Conservation (phyloP, 2,888 invertebrate species). For the Mythimna albipuncta region DNA sequence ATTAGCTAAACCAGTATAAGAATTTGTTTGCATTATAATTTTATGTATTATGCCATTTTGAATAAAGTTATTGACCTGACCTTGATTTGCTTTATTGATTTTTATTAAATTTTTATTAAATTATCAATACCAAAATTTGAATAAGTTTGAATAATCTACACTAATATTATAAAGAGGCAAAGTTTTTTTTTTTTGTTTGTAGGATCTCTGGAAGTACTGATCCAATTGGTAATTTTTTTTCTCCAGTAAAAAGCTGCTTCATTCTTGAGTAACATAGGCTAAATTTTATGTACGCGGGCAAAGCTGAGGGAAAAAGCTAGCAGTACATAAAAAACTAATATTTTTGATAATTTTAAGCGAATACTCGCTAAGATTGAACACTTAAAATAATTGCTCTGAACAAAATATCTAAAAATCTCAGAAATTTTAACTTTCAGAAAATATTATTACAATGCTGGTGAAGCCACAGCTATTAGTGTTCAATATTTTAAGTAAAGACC, state of each 20-base stretch:
- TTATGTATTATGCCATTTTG: background rate
- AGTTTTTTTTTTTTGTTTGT: too few species aligned
- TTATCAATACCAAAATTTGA: too few species aligned
- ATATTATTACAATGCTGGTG: slow-evolving; percentile 29
- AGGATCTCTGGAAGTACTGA: too few species aligned
- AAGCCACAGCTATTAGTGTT: slow-evolving; percentile 48
- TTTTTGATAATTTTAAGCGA: background rate
- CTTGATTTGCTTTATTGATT: too few species aligned
- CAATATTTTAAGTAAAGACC: slow-evolving; percentile 35
- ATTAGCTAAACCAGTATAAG: slow-evolving; percentile 23
- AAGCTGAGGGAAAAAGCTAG: too few species aligned
- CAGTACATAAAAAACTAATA: background rate
- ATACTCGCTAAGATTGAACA: background rate
- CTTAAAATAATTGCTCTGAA: background rate
- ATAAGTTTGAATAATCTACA: too few species aligned
- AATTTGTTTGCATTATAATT: slow-evolving; percentile 14
- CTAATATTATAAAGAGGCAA: too few species aligned
- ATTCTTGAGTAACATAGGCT: too few species aligned
- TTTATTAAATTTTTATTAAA: too few species aligned
- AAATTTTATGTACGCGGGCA: too few species aligned
- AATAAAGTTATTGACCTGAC: background rate
- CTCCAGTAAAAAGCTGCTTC: too few species aligned
- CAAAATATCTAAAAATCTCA: slow-evolving; percentile 13
- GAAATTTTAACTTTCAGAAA: slow-evolving; percentile 33
- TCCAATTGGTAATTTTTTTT: too few species aligned